These are phyloP conservation scores for Hippotragus niger DNA, from an alignment of 2,113 vertebrate species.

Conservation along the genomic window DNA sequence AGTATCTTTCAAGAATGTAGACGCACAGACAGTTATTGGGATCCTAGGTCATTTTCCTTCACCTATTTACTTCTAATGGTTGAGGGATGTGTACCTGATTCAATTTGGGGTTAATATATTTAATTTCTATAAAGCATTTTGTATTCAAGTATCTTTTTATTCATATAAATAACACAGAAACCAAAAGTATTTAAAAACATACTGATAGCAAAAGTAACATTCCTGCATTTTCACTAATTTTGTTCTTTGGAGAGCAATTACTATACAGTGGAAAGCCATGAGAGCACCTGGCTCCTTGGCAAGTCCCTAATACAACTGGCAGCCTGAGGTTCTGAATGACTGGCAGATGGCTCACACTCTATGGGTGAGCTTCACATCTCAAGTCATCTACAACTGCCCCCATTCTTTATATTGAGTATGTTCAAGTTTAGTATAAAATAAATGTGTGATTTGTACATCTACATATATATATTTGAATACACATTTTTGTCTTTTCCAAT, in stretches of 20 bases:
- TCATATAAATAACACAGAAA: not conserved
- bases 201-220: not conserved
- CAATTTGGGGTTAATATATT: not conserved
- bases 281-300: slow-evolving; percentile 73
- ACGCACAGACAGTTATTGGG: not conserved
- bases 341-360: slow-evolving; percentile 59
- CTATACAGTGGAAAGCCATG: slow-evolving; percentile 36
- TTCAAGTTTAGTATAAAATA: not conserved
- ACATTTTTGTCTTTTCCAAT: not conserved
- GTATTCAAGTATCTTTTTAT: not conserved
- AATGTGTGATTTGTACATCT: accelerated
- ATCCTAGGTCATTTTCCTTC: not conserved
- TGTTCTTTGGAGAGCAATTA: slow-evolving; percentile 56
- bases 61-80: not conserved
- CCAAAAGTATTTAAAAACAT: not conserved
- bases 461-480: not conserved
- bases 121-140: not conserved
- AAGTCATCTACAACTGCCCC: not conserved
- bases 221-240: slow-evolving; percentile 26
- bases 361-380: slow-evolving; percentile 30
- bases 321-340: slow-evolving; percentile 4
- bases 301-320: slow-evolving; percentile 57
- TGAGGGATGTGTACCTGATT: not conserved
- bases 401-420: slow-evolving; percentile 15
- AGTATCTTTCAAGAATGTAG: not conserved